These are phyloP conservation scores for Setophaga kirtlandii DNA, from an alignment of 2,113 vertebrate species.

Conservation along the genomic window DNA sequence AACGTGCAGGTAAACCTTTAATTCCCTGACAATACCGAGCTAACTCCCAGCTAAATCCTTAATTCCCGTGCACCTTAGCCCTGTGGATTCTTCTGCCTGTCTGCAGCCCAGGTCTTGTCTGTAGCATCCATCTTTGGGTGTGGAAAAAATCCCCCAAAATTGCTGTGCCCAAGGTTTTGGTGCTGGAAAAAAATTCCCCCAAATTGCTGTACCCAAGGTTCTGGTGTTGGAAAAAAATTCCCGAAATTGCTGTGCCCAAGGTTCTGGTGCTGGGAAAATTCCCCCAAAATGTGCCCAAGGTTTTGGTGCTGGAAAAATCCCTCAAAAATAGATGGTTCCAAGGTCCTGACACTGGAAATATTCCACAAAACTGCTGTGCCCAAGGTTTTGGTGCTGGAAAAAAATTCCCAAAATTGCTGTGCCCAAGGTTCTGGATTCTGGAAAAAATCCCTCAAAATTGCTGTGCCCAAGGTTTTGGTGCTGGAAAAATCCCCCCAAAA, in stretches of 20 bases:
- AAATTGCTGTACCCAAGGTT: no score
- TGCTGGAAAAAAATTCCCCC: no score
- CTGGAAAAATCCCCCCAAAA: no score
- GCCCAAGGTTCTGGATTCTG: neutral
- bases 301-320: no score
- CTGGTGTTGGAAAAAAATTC: no score
- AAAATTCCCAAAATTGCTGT: neutral
- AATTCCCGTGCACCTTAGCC: neutral
- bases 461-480: no score
- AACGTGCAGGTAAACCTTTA: slow-evolving; percentile 31
- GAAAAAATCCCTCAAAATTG: neutral
- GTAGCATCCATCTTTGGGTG: rapidly evolving
- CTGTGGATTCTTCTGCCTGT: neutral
- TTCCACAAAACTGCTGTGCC: rapidly evolving
- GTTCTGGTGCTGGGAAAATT: no score
- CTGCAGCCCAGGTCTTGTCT: neutral
- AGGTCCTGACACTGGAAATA: neutral
- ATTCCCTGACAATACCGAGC: slow-evolving; percentile 20
- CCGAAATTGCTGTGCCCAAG: no score
- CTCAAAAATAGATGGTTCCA: no score
- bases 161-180: rapidly evolving
- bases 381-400: no score
- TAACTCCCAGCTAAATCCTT: slow-evolving; percentile 37
- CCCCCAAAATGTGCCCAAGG: rapidly evolving
- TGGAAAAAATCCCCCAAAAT: neutral